These are phyloP conservation scores for Tympanuchus pallidicinctus DNA, from an alignment of 2,113 vertebrate species.

Conservation along the genomic window DNA sequence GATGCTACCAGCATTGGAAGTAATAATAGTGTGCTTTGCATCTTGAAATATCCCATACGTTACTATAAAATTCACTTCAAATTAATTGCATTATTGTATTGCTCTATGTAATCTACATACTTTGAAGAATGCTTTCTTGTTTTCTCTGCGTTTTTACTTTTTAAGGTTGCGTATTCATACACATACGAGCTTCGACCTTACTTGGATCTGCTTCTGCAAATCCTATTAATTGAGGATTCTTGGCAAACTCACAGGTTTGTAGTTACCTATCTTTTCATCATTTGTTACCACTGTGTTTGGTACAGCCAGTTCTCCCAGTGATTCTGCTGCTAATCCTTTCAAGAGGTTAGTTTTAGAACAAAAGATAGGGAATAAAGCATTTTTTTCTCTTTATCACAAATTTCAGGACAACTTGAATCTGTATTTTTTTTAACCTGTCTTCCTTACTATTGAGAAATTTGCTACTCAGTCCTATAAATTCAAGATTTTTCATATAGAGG, in stretches of 20 bases:
- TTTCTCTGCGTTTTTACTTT: slow-evolving; percentile 34
- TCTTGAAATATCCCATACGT: not conserved
- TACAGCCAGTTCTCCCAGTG: not conserved
- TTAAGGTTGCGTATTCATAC: slow-evolving; percentile 97
- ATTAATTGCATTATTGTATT: not conserved
- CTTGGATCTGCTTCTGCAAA: slow-evolving; percentile 97
- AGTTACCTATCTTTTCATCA: not conserved
- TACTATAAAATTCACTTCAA: not conserved
- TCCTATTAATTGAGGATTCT: slow-evolving; percentile 97
- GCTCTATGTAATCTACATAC: not conserved
- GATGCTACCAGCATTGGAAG: not conserved
- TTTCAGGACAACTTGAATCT: not conserved
- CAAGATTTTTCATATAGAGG: not conserved
- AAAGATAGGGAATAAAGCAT: not conserved
- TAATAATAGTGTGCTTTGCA: not conserved
- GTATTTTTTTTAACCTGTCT: not conserved
- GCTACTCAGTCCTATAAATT: not conserved
- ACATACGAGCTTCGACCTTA: slow-evolving; percentile 98
- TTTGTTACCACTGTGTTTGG: not conserved
- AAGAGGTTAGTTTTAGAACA: not conserved
- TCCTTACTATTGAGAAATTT: not conserved
- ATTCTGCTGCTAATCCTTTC: not conserved
- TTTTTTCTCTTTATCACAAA: not conserved
- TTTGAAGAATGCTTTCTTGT: not conserved
- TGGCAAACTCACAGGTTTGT: slow-evolving; percentile 98